Evolutionary conservation across 2,888 invertebrate species (phyloP), one percentile per base, ranked within the genome.

Genomic region (Harpagoxenus sublaevis): DNA sequence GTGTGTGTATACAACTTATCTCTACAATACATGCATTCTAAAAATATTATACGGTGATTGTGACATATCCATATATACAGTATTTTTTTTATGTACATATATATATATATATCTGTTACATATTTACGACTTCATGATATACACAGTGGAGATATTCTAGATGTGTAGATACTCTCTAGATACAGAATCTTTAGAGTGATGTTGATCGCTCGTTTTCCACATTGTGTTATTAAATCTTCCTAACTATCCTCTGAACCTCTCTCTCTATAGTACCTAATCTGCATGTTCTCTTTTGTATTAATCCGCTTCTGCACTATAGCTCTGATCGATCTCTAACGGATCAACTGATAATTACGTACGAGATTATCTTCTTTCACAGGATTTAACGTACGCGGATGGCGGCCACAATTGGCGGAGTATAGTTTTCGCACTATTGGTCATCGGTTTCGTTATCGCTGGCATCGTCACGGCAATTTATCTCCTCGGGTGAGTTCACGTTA

Each of bases 341-440:
- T 79, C 75, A 83, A 85, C 65, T 65, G 89, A 89, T 83, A 83
- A 42, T 86, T 89, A 81, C 87, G 75, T 68, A 60, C 39, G 42
- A 55, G 51, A 51, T 88, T 90, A 95, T 81, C 68, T 86, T 77
- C 81, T 70, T 89, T 73, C 96, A 73, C 96, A 97, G 97, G 97
- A 98, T 95, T 96, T 98, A 95, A 96, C 96, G 92, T 97, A 98
- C 95, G 97, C 96, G 91, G 96, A 96, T 87, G 98, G 98, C 95
- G 98, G 98, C 89, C 97, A 98, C 96, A 98, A 98, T 95, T 98
- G 98, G 98, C 97, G 97, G 95, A 98, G 98, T 95, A 98, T 98
- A 94, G 96, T 98, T 95, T 97, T 98, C 95, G 98, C 98, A 89
- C 96, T 98, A 95, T 96, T 98, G 96, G 98, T 98, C 95, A 98